phyloP scores from a whole-genome alignment of 2,888 invertebrate genomes.

The Oxyteleia sp. region DNA sequence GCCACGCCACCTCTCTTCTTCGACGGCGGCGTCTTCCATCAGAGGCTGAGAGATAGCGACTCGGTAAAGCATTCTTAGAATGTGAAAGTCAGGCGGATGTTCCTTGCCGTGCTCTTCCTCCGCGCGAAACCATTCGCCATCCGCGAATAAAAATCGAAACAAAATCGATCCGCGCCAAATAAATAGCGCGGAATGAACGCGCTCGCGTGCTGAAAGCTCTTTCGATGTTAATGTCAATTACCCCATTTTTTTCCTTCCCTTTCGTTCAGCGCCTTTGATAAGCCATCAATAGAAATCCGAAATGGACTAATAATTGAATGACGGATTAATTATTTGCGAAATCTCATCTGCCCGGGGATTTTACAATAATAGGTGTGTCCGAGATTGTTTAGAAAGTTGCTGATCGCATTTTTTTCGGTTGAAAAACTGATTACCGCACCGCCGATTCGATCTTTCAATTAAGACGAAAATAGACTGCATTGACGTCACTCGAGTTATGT shows the following conservation, averaged over 20 bases:
- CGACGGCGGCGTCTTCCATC: constrained; percentile 62
- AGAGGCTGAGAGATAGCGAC: constrained; percentile 62
- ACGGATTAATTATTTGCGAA: constrained; percentile 55
- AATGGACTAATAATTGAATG: constrained; percentile 33
- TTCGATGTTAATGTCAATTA: constrained; percentile 62
- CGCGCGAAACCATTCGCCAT: constrained; percentile 31
- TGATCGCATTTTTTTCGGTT: background rate
- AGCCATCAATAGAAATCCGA: constrained; percentile 33
- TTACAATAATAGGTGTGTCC: constrained; percentile 22
- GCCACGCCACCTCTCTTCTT: constrained; percentile 55
- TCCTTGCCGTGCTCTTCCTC: constrained; percentile 41
- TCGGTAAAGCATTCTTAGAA: constrained; percentile 79
- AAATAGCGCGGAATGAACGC: constrained; percentile 50
- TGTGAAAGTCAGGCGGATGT: constrained; percentile 73
- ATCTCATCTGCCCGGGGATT: constrained; percentile 2
- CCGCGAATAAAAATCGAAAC: constrained; percentile 60
- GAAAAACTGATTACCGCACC: constrained; percentile 27
- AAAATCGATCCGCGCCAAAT: constrained; percentile 51
- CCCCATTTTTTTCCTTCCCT: constrained; percentile 28
- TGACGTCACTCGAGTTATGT: constrained; percentile 39
- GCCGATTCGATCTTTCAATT: constrained; percentile 28
- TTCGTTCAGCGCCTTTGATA: constrained; percentile 42
- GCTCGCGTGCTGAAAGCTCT: constrained; percentile 41
- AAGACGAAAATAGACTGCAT: constrained; percentile 25
- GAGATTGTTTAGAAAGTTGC: constrained; percentile 26